These are phyloP conservation scores for Anastatus disparis DNA, from an alignment of 1,140 invertebrate species.

Conservation along the genomic window DNA sequence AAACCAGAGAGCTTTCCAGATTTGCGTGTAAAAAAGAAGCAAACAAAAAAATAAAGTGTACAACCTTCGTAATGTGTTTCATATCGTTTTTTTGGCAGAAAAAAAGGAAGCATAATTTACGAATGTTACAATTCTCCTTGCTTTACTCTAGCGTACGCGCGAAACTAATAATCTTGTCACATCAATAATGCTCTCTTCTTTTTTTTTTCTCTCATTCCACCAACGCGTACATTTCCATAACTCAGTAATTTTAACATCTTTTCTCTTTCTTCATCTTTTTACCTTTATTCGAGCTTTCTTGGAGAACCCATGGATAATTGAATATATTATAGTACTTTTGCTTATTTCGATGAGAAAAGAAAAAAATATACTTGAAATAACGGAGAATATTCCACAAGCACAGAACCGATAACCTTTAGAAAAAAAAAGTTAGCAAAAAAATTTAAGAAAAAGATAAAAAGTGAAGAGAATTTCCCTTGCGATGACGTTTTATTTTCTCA, in stretches of 20 bases:
- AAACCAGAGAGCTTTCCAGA: too few species aligned
- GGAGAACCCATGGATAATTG: conserved; percentile 18
- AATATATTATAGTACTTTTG: conserved; percentile 20
- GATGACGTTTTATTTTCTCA: conserved; percentile 15
- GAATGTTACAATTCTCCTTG: too few species aligned
- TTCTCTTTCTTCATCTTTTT: not conserved
- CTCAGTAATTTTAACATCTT: conserved; percentile 10
- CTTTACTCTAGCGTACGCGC: not conserved
- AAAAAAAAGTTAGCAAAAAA: not conserved
- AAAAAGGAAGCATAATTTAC: not conserved
- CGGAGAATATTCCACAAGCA: not conserved
- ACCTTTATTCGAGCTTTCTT: not conserved
- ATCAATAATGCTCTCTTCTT: conserved; percentile 26
- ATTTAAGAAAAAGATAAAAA: not conserved
- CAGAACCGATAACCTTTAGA: not conserved
- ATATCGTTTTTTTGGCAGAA: not conserved
- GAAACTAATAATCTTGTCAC: conserved; percentile 32
- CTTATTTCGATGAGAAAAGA: conserved; percentile 18
- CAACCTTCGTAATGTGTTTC: too few species aligned
- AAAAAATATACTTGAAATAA: conserved; percentile 18
- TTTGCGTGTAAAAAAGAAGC: too few species aligned
- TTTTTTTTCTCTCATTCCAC: not conserved
- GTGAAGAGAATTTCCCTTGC: not conserved
- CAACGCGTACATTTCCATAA: conserved; percentile 20
- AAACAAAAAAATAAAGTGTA: not conserved